Evolutionary conservation across 2,888 invertebrate genomes (phyloP).

Genomic region (Athalia cordata): DNA sequence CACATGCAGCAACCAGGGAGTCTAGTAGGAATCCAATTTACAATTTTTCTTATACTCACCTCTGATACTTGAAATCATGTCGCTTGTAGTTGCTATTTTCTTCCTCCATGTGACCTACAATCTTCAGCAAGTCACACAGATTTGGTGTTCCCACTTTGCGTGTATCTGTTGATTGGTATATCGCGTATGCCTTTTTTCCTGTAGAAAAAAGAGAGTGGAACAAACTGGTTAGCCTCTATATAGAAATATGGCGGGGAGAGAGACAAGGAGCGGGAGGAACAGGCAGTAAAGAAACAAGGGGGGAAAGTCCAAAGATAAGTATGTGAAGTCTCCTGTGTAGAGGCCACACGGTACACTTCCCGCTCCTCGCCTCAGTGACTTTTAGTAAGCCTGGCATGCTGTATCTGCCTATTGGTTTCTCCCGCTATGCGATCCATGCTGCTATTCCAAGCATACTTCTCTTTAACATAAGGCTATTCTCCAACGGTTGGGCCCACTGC

Average conservation of each 20-base stretch:
- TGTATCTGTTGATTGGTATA: conserved; percentile 52
- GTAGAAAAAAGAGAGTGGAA: conserved; percentile 68
- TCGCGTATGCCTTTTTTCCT: conserved; percentile 55
- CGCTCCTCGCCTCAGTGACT: conserved; percentile 45
- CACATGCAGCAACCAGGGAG: neutral
- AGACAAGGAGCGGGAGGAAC: conserved; percentile 55
- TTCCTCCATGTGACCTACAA: no score
- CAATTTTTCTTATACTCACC: neutral
- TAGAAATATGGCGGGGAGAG: conserved; percentile 50
- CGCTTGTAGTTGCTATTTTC: neutral
- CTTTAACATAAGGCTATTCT: conserved; percentile 28
- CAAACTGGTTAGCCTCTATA: conserved; percentile 72
- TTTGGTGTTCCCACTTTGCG: conserved; percentile 42
- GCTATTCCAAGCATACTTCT: neutral
- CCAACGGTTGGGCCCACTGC: neutral
- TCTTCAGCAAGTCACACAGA: no score
- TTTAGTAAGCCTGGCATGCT: conserved; percentile 33
- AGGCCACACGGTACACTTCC: conserved; percentile 51
- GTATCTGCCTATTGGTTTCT: conserved; percentile 35
- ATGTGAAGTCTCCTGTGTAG: conserved; percentile 62
- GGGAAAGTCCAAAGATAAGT: conserved; percentile 73
- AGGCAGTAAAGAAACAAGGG: conserved; percentile 56
- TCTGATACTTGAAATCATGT: neutral
- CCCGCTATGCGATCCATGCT: conserved; percentile 57
- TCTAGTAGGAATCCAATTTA: neutral